Evolutionary conservation across 2,113 vertebrate genomes (phyloP).

Genomic region (Syngnathoides biaculeatus): DNA sequence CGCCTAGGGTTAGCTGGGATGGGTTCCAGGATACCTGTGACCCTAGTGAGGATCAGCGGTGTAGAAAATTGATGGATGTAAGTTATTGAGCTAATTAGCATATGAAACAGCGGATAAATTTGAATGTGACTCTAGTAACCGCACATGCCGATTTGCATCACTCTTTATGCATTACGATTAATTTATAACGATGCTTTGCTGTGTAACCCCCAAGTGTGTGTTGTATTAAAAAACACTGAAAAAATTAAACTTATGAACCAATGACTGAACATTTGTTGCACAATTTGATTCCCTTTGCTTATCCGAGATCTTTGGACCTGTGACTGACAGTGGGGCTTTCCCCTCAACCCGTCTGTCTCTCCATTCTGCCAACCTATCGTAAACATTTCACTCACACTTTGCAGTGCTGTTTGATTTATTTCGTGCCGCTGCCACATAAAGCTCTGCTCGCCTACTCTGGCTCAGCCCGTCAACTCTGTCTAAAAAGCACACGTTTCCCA

Average conservation of each 20-base stretch:
- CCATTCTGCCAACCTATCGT: constrained; percentile 41
- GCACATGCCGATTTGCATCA: too few relatives aligned
- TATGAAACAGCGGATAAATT: too few relatives aligned
- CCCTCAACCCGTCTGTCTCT: constrained; percentile 19
- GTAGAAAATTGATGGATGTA: too few relatives aligned
- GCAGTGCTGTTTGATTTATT: constrained; percentile 61
- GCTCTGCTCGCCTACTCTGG: constrained; percentile 48
- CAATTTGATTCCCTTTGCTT: not conserved
- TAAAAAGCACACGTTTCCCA: not conserved
- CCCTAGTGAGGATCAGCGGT: too few relatives aligned
- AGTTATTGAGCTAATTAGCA: too few relatives aligned
- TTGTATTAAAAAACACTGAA: not conserved
- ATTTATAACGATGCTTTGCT: not conserved
- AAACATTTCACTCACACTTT: constrained; percentile 63
- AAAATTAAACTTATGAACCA: not conserved
- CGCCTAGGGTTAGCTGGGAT: too few relatives aligned
- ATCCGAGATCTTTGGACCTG: not conserved
- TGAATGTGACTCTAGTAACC: too few relatives aligned
- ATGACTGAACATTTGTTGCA: not conserved
- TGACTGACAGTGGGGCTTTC: constrained; percentile 8
- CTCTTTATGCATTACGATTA: too few relatives aligned
- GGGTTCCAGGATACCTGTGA: too few relatives aligned
- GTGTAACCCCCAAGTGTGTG: not conserved
- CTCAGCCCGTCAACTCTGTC: constrained; percentile 38
- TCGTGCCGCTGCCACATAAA: constrained; percentile 44